Evolutionary conservation across 64 coral and sea anemone species (phyloP).

Genomic region (Platygyra sinensis): DNA sequence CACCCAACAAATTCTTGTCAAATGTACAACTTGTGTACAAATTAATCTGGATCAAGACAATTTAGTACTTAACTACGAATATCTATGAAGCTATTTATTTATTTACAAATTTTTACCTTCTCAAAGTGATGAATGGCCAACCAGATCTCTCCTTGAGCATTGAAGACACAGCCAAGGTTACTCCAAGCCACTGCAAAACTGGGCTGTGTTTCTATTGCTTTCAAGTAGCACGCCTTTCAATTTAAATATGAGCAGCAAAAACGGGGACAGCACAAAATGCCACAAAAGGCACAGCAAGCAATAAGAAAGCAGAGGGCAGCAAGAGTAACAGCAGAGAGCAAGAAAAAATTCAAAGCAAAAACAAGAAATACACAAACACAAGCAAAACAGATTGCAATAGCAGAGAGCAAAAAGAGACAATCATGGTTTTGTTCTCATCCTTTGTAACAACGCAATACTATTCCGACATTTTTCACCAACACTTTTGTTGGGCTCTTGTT

Average conservation of each 20-base stretch:
- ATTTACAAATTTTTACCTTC: constrained; percentile 69
- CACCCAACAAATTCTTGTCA: no score
- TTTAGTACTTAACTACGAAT: no score
- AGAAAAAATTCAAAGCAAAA: constrained; percentile 80
- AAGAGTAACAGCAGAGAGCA: constrained; percentile 59
- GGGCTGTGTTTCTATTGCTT: constrained; percentile 99
- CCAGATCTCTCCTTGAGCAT: constrained; percentile 99
- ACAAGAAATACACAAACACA: constrained; percentile 78
- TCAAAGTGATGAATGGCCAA: constrained; percentile 99
- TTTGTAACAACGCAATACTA: constrained; percentile 78
- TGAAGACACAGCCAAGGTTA: constrained; percentile 99
- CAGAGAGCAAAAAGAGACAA: constrained; percentile 99
- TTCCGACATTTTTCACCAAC: constrained; percentile 39
- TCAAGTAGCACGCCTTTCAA: constrained; percentile 99
- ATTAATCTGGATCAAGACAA: no score
- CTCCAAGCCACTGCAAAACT: constrained; percentile 99
- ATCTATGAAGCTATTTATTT: no score
- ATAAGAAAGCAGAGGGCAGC: constrained; percentile 53
- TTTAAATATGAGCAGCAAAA: constrained; percentile 85
- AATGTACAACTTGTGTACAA: no score
- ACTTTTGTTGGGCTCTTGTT: constrained; percentile 15
- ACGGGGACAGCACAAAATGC: constrained; percentile 75
- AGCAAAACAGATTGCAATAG: constrained; percentile 68
- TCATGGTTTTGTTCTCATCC: constrained; percentile 99
- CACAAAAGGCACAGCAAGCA: constrained; percentile 65